Conservation (phyloP, 1,140 invertebrate genomes). For the Zaprionus ornatus region DNA sequence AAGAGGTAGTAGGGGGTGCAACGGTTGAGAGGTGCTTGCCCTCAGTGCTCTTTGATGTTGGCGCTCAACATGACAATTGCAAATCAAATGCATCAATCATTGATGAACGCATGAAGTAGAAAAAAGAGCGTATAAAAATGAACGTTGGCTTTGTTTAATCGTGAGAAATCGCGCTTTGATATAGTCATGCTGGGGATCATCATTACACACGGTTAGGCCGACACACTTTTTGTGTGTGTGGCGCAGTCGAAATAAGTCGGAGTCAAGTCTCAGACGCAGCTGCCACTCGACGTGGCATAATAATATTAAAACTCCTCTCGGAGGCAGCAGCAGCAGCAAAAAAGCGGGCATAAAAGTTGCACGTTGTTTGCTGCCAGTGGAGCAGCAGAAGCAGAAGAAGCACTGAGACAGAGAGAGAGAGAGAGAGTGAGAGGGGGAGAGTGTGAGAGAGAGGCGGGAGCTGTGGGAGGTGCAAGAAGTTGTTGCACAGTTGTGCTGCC, state of each 20-base stretch:
- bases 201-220: constrained; percentile 10
- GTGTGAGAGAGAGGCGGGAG: not conserved
- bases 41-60: constrained; percentile 47
- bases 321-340: constrained; percentile 19
- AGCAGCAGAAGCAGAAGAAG: constrained; percentile 56
- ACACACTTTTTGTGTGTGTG: constrained; percentile 46
- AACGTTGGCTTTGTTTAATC: constrained; percentile 40
- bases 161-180: constrained; percentile 57
- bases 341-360: constrained; percentile 70
- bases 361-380: constrained; percentile 72
- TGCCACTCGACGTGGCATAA: constrained; percentile 73
- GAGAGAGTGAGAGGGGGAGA: not conserved
- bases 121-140: constrained; percentile 26
- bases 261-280: constrained; percentile 51
- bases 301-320: constrained; percentile 67
- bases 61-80: constrained; percentile 43
- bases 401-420: not conserved
- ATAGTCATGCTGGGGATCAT: constrained; percentile 28
- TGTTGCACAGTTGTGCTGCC: constrained; percentile 49
- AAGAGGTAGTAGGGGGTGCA: not conserved
- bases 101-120: constrained; percentile 18
- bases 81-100: constrained; percentile 69
- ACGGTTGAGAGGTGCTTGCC: constrained; percentile 22
- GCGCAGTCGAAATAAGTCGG: constrained; percentile 38
- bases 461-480: constrained; percentile 34